These are phyloP conservation scores for Incurvaria masculella DNA, from an alignment of 2,888 invertebrate genomes.

Conservation along the genomic window DNA sequence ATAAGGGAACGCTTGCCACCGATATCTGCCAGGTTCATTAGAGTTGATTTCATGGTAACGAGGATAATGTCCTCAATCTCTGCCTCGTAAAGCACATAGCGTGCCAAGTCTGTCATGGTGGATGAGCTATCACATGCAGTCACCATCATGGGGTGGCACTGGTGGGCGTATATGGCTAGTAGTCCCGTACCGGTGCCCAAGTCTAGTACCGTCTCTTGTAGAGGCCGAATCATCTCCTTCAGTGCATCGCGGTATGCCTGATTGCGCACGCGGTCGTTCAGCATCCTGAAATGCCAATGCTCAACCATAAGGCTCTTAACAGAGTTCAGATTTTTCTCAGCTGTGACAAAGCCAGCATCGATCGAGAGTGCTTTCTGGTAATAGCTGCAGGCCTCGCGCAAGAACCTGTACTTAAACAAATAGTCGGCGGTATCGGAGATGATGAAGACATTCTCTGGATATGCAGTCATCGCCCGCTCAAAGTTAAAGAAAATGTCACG, in stretches of 20 bases:
- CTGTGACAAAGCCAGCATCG: slow-evolving; percentile 51
- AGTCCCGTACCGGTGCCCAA: slow-evolving; percentile 77
- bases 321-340: slow-evolving; percentile 66
- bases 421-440: slow-evolving; percentile 39
- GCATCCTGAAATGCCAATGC: slow-evolving; percentile 81
- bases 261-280: slow-evolving; percentile 72
- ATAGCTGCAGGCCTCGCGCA: slow-evolving; percentile 54
- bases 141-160: slow-evolving; percentile 52
- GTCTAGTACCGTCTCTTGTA: slow-evolving; percentile 60
- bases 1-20: slow-evolving; percentile 59
- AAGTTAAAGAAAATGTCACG: slow-evolving; percentile 35
- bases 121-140: slow-evolving; percentile 67
- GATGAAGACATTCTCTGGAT: slow-evolving; percentile 29
- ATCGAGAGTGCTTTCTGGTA: slow-evolving; percentile 51
- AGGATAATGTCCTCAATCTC: slow-evolving; percentile 37
- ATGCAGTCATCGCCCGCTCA: slow-evolving; percentile 25
- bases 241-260: slow-evolving; percentile 64
- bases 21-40: slow-evolving; percentile 49
- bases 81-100: slow-evolving; percentile 53
- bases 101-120: slow-evolving; percentile 60
- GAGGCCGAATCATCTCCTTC: slow-evolving; percentile 42
- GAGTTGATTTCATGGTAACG: slow-evolving; percentile 59
- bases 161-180: slow-evolving; percentile 64
- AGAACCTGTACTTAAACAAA: slow-evolving; percentile 50
- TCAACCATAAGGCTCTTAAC: slow-evolving; percentile 66